phyloP scores from a whole-genome alignment of 2,888 invertebrate species.

The Volucella inflata region DNA sequence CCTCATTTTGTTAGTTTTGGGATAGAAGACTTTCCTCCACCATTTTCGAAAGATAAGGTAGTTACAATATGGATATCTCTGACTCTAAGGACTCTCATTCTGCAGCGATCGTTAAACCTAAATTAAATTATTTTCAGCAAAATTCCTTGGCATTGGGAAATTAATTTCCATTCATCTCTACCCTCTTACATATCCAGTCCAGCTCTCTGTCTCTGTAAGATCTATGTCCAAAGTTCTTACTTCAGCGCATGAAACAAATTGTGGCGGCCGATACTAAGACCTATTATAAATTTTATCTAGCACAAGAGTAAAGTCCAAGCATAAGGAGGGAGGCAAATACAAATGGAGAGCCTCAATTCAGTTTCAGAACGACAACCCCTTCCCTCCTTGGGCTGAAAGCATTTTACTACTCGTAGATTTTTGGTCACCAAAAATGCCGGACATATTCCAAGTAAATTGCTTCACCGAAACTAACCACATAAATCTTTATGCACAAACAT shows the following conservation, averaged over 20 bases:
- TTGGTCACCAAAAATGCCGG: conserved; percentile 73
- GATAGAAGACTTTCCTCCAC: conserved; percentile 41
- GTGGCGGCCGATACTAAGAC: conserved; percentile 55
- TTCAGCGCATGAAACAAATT: conserved; percentile 20
- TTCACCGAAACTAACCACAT: conserved; percentile 75
- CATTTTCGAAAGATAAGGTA: background rate
- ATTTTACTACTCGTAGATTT: conserved; percentile 71
- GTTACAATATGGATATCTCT: background rate
- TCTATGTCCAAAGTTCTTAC: conserved; percentile 51
- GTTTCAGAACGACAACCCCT: background rate
- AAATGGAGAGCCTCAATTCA: background rate
- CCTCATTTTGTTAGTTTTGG: background rate
- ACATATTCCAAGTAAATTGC: conserved; percentile 76
- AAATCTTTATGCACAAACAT: conserved; percentile 75
- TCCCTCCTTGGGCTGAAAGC: conserved; percentile 8
- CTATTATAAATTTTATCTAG: conserved; percentile 73
- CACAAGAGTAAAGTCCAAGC: conserved; percentile 58
- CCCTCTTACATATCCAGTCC: conserved; percentile 25
- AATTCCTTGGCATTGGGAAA: conserved; percentile 60
- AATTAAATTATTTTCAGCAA: conserved; percentile 73
- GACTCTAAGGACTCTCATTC: background rate
- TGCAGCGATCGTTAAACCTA: conserved; percentile 55
- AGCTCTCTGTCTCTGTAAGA: conserved; percentile 11
- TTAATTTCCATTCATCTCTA: conserved; percentile 57
- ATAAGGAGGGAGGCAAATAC: conserved; percentile 13